Evolutionary conservation across 2,888 invertebrate genomes (phyloP).

Genomic region (Aspidapion aeneum): DNA sequence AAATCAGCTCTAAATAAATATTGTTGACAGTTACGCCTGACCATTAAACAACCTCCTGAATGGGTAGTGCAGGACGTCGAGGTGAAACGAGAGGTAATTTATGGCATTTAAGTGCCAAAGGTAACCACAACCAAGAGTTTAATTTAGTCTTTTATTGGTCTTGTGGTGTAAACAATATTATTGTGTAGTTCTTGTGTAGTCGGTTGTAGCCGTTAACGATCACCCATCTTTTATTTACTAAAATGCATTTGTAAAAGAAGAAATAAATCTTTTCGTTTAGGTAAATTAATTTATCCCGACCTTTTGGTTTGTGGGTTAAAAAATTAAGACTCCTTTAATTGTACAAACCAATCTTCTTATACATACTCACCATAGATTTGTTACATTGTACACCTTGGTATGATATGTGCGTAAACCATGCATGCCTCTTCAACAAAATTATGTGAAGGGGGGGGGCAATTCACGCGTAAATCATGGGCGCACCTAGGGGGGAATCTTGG

Average conservation of each 20-base stretch:
- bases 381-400: too few species aligned
- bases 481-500: too few species aligned
- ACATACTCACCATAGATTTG: too few species aligned
- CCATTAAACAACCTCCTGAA: slow-evolving; percentile 39
- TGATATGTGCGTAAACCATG: too few species aligned
- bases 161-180: slow-evolving; percentile 22
- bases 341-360: too few species aligned
- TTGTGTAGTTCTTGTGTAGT: slow-evolving; percentile 1
- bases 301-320: too few species aligned
- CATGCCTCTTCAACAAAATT: too few species aligned
- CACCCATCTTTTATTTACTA: background rate
- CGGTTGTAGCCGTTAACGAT: background rate
- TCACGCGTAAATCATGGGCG: too few species aligned
- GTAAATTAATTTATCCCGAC: too few species aligned
- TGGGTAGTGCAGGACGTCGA: slow-evolving; percentile 34
- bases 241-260: background rate
- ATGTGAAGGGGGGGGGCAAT: too few species aligned
- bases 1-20: slow-evolving; percentile 50
- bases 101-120: slow-evolving; percentile 22
- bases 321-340: too few species aligned
- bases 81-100: slow-evolving; percentile 18
- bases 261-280: too few species aligned
- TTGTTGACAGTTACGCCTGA: slow-evolving; percentile 47
- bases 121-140: slow-evolving; percentile 20
- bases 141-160: slow-evolving; percentile 19